Evolutionary conservation across 2,797 vertebrate species (phyloP), one percentile per base, ranked within the genome.

Genomic region (Silurus lanzhouensis): DNA sequence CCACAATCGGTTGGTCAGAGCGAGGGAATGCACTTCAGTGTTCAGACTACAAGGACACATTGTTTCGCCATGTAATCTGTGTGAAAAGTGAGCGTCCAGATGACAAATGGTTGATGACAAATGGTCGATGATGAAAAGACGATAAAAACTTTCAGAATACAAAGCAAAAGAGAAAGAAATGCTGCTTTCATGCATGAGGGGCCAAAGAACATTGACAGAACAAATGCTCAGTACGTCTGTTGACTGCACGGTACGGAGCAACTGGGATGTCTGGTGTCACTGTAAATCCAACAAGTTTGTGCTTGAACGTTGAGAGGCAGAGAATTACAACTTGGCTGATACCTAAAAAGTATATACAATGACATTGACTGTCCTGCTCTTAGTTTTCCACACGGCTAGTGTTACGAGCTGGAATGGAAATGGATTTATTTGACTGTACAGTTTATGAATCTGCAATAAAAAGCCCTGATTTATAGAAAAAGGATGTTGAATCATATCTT

Each of bases 1-100:
- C 79, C 85, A 87, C 87, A 85, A 87, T 81, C 72, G 74, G 84
- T 87, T 80, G 87, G 75, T 77, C 82, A 86, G 83, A 71, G 83
- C 72, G 63, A 74, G 83, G 83, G 82, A 87, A 87, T 87, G 63
- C 83, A 77, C n/a, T 66, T 58, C 70, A 86, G 71, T 75, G 67
- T 84, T 79, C 15, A 79, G 76, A 86, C 25, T 78, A 87, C 85
- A 88, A 80, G 48, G 64, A 60, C 57, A 31, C 76, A 86, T 83
- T 88, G 86, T 90, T 57, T 81, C 25, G 74, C 72, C 82, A 72
- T 87, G 82, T 82, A 87, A 83, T 87, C 70, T 31, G 82, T 85
- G 83, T 66, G 81, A 86, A 83, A 83, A 87, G 72, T 76, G 87
- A 87, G 72, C 70, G 86, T 86, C 79, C 81, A 84, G 76, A 68